These are phyloP conservation scores for Rhegmatorhina hoffmannsi DNA, from an alignment of 2,113 vertebrate species.

Conservation along the genomic window DNA sequence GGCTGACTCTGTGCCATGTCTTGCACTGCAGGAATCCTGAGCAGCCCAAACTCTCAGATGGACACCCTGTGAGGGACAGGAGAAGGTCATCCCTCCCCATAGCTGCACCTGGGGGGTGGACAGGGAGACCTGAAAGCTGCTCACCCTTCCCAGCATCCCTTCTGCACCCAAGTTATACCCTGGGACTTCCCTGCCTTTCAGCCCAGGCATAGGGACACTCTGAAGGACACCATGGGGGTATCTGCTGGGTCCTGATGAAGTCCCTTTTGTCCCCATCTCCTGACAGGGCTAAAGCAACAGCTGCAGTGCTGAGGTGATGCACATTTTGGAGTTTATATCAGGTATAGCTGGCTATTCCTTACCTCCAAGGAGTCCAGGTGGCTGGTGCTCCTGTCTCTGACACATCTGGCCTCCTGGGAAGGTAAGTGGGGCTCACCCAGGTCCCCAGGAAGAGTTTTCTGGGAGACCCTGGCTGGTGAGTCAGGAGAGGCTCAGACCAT, in stretches of 20 bases:
- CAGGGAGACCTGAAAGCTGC: not conserved
- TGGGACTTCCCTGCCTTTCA: not conserved
- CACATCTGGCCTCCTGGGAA: not conserved
- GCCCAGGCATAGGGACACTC: not conserved
- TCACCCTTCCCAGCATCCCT: not conserved
- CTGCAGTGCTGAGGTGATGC: not conserved
- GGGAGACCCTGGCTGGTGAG: not conserved
- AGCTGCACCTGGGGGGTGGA: not conserved
- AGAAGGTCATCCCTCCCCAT: not conserved
- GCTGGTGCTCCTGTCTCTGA: not conserved
- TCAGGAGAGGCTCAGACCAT: not conserved
- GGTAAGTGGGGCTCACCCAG: not conserved
- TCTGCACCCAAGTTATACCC: not conserved
- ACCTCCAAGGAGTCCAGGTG: not conserved
- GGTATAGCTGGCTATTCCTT: not conserved
- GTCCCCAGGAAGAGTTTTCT: not conserved
- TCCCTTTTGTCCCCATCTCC: not conserved
- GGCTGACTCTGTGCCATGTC: rapidly evolving
- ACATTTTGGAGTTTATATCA: not conserved
- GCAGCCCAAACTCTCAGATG: not conserved
- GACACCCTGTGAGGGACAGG: not conserved
- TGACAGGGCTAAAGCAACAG: not conserved
- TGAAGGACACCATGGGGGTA: not conserved
- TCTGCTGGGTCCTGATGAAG: not conserved
- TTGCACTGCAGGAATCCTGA: not conserved